phyloP scores from a whole-genome alignment of 92 coral and sea anemone species.

The Phenganax subtilis region DNA sequence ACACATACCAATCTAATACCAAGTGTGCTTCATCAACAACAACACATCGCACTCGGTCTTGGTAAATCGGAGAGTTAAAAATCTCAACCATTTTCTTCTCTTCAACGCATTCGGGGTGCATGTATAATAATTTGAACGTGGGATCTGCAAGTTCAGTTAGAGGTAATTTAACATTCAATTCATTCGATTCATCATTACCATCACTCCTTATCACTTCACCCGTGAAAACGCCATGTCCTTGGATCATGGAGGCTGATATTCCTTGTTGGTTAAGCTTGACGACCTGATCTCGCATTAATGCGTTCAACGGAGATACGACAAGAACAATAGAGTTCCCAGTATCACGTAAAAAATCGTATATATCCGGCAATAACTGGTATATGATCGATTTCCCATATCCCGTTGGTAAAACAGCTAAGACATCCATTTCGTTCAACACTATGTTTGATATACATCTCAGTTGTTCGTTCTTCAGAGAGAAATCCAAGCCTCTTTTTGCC shows the following conservation, averaged over 20 bases:
- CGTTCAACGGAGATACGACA: conserved; percentile 47
- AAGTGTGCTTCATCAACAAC: conserved; percentile 50
- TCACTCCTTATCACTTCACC: background rate
- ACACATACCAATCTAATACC: conserved; percentile 23
- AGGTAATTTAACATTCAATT: too few relatives aligned
- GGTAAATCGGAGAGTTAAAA: conserved; percentile 7
- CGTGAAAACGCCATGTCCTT: background rate
- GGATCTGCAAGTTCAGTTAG: background rate
- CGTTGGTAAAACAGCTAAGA: background rate
- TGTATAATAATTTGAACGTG: background rate
- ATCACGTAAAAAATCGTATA: background rate
- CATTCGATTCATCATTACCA: background rate
- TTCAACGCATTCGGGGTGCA: background rate
- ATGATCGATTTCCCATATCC: background rate
- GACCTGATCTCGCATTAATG: conserved; percentile 39
- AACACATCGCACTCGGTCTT: conserved; percentile 28
- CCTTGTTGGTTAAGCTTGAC: conserved; percentile 23
- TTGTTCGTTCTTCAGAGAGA: background rate
- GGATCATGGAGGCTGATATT: background rate
- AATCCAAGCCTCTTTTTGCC: background rate
- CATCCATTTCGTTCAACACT: too few relatives aligned
- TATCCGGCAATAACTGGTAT: background rate
- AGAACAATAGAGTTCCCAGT: background rate
- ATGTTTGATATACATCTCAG: background rate
- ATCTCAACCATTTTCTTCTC: background rate